Percentiles rank a stretch among this genome's conserved stretches.
These are phyloP conservation scores for Aphidoletes aphidimyza DNA, from an alignment of 2,888 invertebrate genomes.

Conservation along the genomic window DNA sequence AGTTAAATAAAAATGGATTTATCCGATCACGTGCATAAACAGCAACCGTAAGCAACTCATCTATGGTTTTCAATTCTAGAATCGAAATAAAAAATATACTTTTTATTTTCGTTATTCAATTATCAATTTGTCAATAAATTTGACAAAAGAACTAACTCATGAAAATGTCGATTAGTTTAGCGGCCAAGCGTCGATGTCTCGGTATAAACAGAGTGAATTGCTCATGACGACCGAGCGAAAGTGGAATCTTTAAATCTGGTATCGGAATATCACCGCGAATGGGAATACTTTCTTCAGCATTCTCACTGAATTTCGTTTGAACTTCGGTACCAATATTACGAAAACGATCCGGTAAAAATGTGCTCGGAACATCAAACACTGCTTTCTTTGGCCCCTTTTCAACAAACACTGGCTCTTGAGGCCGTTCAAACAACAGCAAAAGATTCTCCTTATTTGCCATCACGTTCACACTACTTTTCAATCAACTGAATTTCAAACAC, in stretches of 20 bases:
- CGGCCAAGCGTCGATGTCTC: conserved; percentile 74
- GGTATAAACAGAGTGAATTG: conserved; percentile 80
- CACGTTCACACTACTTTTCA: too few species aligned
- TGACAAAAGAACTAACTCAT: conserved; percentile 68
- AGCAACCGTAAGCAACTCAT: conserved; percentile 74
- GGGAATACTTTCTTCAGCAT: conserved; percentile 68
- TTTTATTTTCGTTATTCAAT: background rate
- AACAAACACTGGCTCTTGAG: conserved; percentile 80
- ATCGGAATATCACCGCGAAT: conserved; percentile 71
- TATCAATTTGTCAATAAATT: background rate
- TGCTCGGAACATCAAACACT: conserved; percentile 73
- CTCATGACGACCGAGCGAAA: conserved; percentile 72
- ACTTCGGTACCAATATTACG: conserved; percentile 68
- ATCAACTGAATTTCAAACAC: too few species aligned
- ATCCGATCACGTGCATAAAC: conserved; percentile 74
- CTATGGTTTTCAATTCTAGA: conserved; percentile 66
- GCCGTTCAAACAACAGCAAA: conserved; percentile 77
- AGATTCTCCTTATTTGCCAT: conserved; percentile 63
- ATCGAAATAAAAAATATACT: background rate
- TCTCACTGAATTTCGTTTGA: conserved; percentile 70
- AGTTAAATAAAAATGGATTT: conserved; percentile 80
- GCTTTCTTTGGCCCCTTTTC: conserved; percentile 75
- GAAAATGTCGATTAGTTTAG: conserved; percentile 75
- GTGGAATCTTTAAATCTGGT: conserved; percentile 73
- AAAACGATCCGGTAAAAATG: conserved; percentile 71